Conservation (phyloP, 1,140 invertebrate genomes). For the Heterodera carotae region DNA sequence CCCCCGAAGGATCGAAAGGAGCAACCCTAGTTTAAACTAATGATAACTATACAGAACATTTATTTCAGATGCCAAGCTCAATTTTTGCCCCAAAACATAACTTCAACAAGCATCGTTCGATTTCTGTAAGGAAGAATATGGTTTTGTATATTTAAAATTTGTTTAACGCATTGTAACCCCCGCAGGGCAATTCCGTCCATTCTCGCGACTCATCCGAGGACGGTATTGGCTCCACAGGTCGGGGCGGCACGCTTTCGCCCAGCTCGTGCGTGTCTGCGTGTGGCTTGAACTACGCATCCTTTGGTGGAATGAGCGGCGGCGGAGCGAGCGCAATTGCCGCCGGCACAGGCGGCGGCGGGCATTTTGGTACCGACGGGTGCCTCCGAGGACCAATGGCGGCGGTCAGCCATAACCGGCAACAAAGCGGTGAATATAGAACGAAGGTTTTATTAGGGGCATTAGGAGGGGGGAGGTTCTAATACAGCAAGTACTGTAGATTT, state of each 20-base stretch:
- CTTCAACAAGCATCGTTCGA: background rate
- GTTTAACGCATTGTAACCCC: too few species aligned
- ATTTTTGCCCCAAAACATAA: constrained; percentile 14
- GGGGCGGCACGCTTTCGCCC: constrained; percentile 10
- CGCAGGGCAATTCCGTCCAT: constrained; percentile 15
- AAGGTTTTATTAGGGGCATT: too few species aligned
- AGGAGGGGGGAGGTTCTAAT: too few species aligned
- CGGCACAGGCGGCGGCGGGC: background rate
- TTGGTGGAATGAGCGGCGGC: background rate
- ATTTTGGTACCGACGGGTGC: constrained; percentile 4
- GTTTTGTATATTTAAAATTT: background rate
- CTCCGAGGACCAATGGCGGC: background rate
- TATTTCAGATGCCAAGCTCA: constrained; percentile 18
- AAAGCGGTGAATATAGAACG: constrained; percentile 4
- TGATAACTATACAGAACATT: background rate
- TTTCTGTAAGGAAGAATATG: background rate
- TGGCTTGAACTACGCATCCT: constrained; percentile 8
- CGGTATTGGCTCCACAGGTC: constrained; percentile 22
- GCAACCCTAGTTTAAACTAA: background rate
- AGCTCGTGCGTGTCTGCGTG: constrained; percentile 24
- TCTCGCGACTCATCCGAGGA: constrained; percentile 31
- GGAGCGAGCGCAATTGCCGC: constrained; percentile 4
- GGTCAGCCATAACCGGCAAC: constrained; percentile 22
- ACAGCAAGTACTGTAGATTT: too few species aligned
- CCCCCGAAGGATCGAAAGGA: too few species aligned